phyloP scores from a whole-genome alignment of 2,113 vertebrate genomes.

The Clarias macrocephalus region DNA sequence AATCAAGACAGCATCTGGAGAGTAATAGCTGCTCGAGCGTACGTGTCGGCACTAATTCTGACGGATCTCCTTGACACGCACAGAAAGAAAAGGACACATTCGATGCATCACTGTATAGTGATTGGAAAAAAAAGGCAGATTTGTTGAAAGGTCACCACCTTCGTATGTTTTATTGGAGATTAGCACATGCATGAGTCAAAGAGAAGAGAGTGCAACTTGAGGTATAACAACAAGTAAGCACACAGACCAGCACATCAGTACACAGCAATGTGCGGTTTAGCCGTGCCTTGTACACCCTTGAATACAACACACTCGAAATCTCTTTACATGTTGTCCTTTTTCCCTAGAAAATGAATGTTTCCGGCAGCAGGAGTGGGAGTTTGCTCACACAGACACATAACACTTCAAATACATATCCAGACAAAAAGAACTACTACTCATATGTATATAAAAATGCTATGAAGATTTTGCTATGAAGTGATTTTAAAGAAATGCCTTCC shows the following conservation, averaged over 20 bases:
- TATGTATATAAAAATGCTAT: slow-evolving; percentile 21
- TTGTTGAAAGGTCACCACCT: slow-evolving; percentile 62
- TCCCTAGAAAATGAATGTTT: slow-evolving; percentile 22
- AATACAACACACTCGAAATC: background rate
- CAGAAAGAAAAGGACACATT: background rate
- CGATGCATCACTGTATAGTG: background rate
- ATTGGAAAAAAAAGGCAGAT: background rate
- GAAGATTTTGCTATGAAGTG: too few relatives aligned
- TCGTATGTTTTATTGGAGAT: slow-evolving; percentile 81
- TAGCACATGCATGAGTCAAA: slow-evolving; percentile 89
- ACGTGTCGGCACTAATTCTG: background rate
- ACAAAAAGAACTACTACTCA: slow-evolving; percentile 35
- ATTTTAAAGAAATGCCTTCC: slow-evolving; percentile 17
- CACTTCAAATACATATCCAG: slow-evolving; percentile 42
- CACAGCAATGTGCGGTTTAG: slow-evolving; percentile 51
- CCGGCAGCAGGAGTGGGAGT: slow-evolving; percentile 23
- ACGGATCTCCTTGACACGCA: background rate
- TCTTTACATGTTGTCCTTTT: background rate
- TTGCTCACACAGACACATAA: slow-evolving; percentile 34
- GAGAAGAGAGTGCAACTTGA: slow-evolving; percentile 74
- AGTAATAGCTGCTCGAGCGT: background rate
- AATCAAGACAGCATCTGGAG: background rate
- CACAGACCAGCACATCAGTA: slow-evolving; percentile 53
- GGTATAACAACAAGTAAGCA: slow-evolving; percentile 66
- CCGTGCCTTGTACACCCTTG: background rate